A percentile compares a stretch with the other conserved stretches of the same genome.
These are phyloP conservation scores for Xiphophorus hellerii DNA, from an alignment of 2,113 vertebrate species.

Conservation along the genomic window DNA sequence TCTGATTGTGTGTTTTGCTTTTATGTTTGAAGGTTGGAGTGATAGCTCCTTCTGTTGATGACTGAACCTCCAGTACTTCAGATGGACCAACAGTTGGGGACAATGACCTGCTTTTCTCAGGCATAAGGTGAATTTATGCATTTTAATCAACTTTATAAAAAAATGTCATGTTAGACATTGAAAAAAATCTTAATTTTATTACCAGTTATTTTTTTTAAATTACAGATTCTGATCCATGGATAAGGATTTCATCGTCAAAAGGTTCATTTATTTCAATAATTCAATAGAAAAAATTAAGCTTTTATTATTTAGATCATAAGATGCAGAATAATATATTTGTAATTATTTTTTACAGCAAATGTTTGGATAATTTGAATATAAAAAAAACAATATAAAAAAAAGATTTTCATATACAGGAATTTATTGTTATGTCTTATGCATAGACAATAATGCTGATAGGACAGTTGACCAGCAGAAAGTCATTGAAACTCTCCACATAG, in stretches of 20 bases:
- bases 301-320: neutral
- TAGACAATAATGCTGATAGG: too few relatives aligned
- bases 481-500: too few relatives aligned
- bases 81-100: conserved; percentile 15
- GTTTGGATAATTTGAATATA: neutral
- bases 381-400: too few relatives aligned
- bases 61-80: conserved; percentile 6
- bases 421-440: too few relatives aligned
- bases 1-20: conserved; percentile 34
- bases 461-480: too few relatives aligned
- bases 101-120: neutral
- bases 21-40: conserved; percentile 44
- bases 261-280: neutral
- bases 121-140: conserved; percentile 32
- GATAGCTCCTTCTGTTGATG: conserved; percentile 26
- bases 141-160: neutral
- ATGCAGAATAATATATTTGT: neutral
- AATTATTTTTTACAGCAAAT: neutral
- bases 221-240: neutral
- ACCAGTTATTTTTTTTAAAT: neutral
- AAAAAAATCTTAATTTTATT: neutral
- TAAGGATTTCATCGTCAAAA: neutral
- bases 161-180: neutral
- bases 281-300: neutral
- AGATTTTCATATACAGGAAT: too few relatives aligned